Evolutionary conservation across 2,888 invertebrate genomes (phyloP).

Genomic region (Anoplius nigerrimus): DNA sequence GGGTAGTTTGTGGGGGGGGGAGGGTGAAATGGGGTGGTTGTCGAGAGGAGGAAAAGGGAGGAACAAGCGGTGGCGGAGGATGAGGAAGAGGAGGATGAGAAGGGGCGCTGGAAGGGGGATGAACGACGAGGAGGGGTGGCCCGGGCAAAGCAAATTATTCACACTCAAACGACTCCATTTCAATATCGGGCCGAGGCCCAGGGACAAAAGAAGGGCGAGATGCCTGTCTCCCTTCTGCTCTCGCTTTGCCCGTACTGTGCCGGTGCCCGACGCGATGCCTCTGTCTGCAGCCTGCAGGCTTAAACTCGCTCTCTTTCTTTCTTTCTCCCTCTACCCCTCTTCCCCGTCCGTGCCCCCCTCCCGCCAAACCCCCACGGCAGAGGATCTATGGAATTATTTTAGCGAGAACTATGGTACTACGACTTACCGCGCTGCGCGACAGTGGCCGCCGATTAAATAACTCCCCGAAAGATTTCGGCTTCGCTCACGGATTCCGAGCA

Average conservation of each 20-base stretch:
- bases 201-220: conserved; percentile 79
- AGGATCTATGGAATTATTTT: neutral
- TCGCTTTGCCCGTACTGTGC: conserved; percentile 64
- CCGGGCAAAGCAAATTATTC: conserved; percentile 82
- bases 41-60: conserved; percentile 40
- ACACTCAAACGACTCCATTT: conserved; percentile 84
- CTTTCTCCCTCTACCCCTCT: conserved; percentile 39
- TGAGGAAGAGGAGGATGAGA: conserved; percentile 33
- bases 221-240: conserved; percentile 73
- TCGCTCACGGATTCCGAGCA: too few species aligned
- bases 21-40: conserved; percentile 20
- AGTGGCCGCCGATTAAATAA: too few species aligned
- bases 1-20: conserved; percentile 34
- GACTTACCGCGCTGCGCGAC: too few species aligned
- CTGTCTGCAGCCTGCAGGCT: conserved; percentile 68
- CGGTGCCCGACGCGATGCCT: conserved; percentile 54
- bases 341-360: conserved; percentile 30
- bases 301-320: conserved; percentile 51
- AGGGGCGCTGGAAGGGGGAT: conserved; percentile 33
- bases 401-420: too few species aligned
- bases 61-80: conserved; percentile 50
- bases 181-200: conserved; percentile 77
- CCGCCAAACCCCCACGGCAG: conserved; percentile 25
- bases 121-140: conserved; percentile 63
- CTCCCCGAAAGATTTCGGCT: too few species aligned